A percentile compares a stretch with the other conserved stretches of the same genome.
These are phyloP conservation scores for Botia kubotai DNA, from an alignment of 2,797 vertebrate species.

Conservation along the genomic window DNA sequence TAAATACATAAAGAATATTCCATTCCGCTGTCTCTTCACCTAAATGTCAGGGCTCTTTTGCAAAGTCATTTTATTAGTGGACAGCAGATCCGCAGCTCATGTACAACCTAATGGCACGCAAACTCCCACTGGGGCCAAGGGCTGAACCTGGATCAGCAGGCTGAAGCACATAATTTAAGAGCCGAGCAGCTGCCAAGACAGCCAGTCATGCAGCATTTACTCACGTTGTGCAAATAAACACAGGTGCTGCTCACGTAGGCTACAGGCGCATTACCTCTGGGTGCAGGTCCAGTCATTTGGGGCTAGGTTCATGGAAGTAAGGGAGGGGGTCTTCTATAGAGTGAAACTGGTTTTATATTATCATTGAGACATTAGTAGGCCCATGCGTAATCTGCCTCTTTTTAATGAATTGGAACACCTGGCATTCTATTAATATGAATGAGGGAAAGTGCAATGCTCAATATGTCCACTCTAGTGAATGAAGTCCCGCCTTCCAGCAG, in stretches of 20 bases:
- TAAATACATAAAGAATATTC: constrained; percentile 4
- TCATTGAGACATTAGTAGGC: neutral
- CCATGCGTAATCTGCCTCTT: neutral
- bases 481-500: no score
- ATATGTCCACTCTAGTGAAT: no score
- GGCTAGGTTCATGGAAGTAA: constrained; percentile 19
- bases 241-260: constrained; percentile 69
- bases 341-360: neutral
- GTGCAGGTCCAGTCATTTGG: constrained; percentile 15
- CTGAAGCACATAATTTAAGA: constrained; percentile 71
- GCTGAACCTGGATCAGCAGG: constrained; percentile 50
- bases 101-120: constrained; percentile 35
- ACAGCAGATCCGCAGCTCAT: neutral
- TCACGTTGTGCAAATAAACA: constrained; percentile 72
- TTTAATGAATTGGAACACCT: no score
- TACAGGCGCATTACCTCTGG: constrained; percentile 49
- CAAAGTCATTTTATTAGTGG: constrained; percentile 34
- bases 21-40: neutral
- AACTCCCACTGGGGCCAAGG: constrained; percentile 36
- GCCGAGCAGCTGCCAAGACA: constrained; percentile 60
- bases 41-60: constrained; percentile 31
- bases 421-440: no score
- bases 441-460: no score
- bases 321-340: neutral
- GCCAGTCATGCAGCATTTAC: constrained; percentile 71